Percentiles rank a stretch among this genome's conserved stretches.
These are phyloP conservation scores for Oreohelix idahoensis DNA, from an alignment of 1,140 invertebrate genomes.

Conservation along the genomic window DNA sequence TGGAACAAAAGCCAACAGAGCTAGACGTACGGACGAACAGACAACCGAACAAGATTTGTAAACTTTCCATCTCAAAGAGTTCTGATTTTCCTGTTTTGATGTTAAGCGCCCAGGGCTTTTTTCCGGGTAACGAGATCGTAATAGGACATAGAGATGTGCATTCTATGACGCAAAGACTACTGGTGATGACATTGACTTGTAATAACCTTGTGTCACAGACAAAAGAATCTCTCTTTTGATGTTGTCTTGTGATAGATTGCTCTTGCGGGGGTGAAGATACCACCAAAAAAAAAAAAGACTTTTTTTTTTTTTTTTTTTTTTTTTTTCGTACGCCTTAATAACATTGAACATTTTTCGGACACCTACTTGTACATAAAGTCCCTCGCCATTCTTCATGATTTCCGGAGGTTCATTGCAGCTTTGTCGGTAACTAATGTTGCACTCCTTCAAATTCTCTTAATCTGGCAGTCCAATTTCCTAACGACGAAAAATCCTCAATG, in stretches of 20 bases:
- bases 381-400: no score
- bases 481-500: no score
- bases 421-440: no score
- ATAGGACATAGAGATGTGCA: neutral
- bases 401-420: no score
- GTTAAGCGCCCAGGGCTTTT: neutral
- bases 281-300: no score
- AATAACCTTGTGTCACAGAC: neutral
- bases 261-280: no score
- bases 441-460: no score
- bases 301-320: no score
- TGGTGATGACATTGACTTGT: neutral
- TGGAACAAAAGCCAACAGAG: neutral
- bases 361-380: no score
- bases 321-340: no score
- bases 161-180: neutral
- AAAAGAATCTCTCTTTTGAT: neutral
- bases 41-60: neutral
- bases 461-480: no score
- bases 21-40: neutral
- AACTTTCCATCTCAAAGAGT: constrained; percentile 14
- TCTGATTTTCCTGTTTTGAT: neutral
- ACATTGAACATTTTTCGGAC: no score
- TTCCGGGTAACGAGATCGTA: neutral
- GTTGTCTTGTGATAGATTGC: neutral